phyloP scores from a whole-genome alignment of 2,888 invertebrate species.

The Troides aeacus region DNA sequence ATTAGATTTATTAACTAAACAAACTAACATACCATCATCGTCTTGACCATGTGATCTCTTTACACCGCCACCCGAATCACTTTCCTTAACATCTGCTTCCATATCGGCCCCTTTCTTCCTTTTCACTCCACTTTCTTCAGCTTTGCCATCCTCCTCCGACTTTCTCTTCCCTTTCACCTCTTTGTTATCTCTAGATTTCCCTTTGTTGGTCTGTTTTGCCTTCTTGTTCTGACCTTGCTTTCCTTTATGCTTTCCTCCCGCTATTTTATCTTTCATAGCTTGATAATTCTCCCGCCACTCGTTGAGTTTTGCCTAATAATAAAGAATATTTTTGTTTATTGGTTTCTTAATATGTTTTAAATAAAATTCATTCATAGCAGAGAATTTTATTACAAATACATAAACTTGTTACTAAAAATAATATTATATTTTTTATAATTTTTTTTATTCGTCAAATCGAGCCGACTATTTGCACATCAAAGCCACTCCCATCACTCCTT shows the following conservation, averaged over 20 bases:
- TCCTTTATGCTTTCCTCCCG: slow-evolving; percentile 58
- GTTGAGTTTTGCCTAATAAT: slow-evolving; percentile 54
- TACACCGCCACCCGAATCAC: slow-evolving; percentile 52
- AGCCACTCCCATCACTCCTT: no score
- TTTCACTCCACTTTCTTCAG: slow-evolving; percentile 51
- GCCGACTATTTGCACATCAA: no score
- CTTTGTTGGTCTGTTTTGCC: slow-evolving; percentile 53
- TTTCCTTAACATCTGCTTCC: slow-evolving; percentile 48
- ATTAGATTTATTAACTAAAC: neutral
- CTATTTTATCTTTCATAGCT: slow-evolving; percentile 70
- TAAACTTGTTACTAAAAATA: no score
- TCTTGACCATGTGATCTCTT: slow-evolving; percentile 54
- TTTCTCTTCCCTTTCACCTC: slow-evolving; percentile 56
- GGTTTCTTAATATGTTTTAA: no score
- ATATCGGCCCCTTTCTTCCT: slow-evolving; percentile 56
- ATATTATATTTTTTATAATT: no score
- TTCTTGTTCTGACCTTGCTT: slow-evolving; percentile 57
- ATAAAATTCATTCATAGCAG: no score
- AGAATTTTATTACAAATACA: no score
- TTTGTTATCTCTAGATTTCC: slow-evolving; percentile 49
- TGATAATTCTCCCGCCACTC: slow-evolving; percentile 70
- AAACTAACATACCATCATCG: slow-evolving; percentile 28
- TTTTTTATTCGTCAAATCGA: no score
- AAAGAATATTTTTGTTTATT: no score
- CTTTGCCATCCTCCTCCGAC: slow-evolving; percentile 44